Evolutionary conservation across 2,888 invertebrate genomes (phyloP).

Genomic region (Thymelicus lineola): DNA sequence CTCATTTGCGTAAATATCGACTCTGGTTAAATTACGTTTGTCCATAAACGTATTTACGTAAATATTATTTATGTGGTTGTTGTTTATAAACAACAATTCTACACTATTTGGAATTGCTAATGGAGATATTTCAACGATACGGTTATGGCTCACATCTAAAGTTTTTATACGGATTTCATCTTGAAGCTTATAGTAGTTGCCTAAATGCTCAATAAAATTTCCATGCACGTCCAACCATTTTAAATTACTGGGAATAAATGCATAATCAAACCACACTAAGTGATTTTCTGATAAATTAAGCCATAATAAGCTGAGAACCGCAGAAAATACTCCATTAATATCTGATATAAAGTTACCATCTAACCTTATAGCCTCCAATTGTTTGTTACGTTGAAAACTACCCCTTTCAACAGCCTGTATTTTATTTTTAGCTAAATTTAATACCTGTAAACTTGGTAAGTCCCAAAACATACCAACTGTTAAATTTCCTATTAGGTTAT

Average conservation of each 20-base stretch:
- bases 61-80: slow-evolving; percentile 93
- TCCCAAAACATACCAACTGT: slow-evolving; percentile 94
- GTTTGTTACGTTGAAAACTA: slow-evolving; percentile 92
- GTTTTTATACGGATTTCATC: slow-evolving; percentile 92
- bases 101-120: slow-evolving; percentile 95
- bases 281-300: slow-evolving; percentile 96
- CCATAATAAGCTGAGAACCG: slow-evolving; percentile 92
- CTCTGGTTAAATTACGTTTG: slow-evolving; percentile 92
- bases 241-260: slow-evolving; percentile 94
- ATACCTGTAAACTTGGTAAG: slow-evolving; percentile 91
- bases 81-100: slow-evolving; percentile 94
- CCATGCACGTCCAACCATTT: slow-evolving; percentile 96
- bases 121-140: slow-evolving; percentile 91
- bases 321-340: slow-evolving; percentile 95
- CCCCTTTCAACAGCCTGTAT: slow-evolving; percentile 93
- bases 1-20: slow-evolving; percentile 96
- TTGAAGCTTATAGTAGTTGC: slow-evolving; percentile 94
- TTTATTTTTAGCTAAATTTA: slow-evolving; percentile 96
- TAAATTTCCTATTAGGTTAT: slow-evolving; percentile 94
- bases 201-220: slow-evolving; percentile 94
- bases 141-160: slow-evolving; percentile 95
- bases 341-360: slow-evolving; percentile 95
- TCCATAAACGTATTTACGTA: slow-evolving; percentile 94
- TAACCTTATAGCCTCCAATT: slow-evolving; percentile 93
- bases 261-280: slow-evolving; percentile 96